These are phyloP conservation scores for Dicaeum eximium DNA, from an alignment of 2,113 vertebrate species.

Conservation along the genomic window DNA sequence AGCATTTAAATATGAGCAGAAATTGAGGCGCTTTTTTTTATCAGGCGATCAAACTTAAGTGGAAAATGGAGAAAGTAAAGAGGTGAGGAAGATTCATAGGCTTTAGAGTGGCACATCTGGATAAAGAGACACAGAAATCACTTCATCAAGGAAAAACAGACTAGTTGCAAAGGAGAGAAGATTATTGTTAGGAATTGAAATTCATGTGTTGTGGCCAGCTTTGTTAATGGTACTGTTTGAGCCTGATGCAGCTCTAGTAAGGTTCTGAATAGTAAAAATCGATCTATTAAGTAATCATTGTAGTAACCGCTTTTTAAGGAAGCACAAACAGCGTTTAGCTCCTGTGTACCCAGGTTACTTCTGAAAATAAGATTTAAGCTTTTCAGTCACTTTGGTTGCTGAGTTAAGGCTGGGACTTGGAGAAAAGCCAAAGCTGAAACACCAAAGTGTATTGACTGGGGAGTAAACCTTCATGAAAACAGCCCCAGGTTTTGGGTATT, in stretches of 20 bases:
- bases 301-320: not conserved
- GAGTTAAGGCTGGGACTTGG: not conserved
- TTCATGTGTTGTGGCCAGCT: not conserved
- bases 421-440: not conserved
- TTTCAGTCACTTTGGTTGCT: not conserved
- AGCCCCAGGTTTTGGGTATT: not conserved
- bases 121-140: slow-evolving; percentile 31
- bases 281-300: not conserved
- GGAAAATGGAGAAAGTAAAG: not conserved
- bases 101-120: slow-evolving; percentile 10
- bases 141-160: slow-evolving; percentile 33
- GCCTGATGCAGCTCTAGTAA: not conserved
- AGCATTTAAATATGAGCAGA: not conserved
- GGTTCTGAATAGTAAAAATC: not conserved
- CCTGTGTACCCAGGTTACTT: not conserved
- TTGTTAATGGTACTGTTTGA: not conserved
- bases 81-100: not conserved
- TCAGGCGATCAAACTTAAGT: not conserved
- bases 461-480: not conserved
- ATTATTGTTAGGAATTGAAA: not conserved
- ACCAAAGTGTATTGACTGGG: not conserved
- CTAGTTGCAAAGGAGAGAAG: not conserved
- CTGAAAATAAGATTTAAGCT: not conserved
- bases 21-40: not conserved
- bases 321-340: not conserved